These are phyloP conservation scores for Hydraecia micacea DNA, from an alignment of 2,888 invertebrate genomes.

Conservation along the genomic window DNA sequence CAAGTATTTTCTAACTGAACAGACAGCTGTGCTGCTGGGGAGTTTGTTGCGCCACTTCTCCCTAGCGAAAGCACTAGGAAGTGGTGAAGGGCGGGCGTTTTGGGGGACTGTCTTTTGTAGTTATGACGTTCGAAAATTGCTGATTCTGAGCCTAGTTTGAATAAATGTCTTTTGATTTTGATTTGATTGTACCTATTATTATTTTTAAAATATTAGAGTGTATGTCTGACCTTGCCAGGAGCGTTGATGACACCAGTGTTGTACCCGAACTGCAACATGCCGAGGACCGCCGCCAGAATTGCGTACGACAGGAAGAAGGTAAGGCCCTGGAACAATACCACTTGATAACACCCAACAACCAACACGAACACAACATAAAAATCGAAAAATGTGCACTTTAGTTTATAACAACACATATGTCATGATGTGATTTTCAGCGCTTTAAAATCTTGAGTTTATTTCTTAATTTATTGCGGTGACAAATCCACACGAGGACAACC, in stretches of 20 bases:
- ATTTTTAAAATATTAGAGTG: not conserved
- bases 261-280: conserved; percentile 99
- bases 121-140: no score
- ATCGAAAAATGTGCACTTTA: conserved; percentile 29
- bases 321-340: conserved; percentile 93
- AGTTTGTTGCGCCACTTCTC: no score
- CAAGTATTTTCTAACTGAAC: no score
- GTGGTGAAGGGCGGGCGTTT: no score
- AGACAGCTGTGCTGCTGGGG: no score
- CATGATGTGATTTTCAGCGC: conserved; percentile 25
- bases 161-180: no score
- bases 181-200: no score
- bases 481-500: conserved; percentile 38
- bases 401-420: conserved; percentile 19
- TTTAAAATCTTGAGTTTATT: not conserved
- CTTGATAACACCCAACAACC: not conserved
- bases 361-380: conserved; percentile 7
- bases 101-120: no score
- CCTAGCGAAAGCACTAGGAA: no score
- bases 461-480: conserved; percentile 19
- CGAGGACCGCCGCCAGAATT: conserved; percentile 97
- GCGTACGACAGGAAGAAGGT: conserved; percentile 98
- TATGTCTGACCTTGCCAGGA: conserved; percentile 93
- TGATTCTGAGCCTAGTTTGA: no score
- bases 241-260: conserved; percentile 99